Percentiles rank a stretch among this genome's conserved stretches.
Conservation (phyloP, 2,113 vertebrate genomes). For the Plectropomus leopardus region DNA sequence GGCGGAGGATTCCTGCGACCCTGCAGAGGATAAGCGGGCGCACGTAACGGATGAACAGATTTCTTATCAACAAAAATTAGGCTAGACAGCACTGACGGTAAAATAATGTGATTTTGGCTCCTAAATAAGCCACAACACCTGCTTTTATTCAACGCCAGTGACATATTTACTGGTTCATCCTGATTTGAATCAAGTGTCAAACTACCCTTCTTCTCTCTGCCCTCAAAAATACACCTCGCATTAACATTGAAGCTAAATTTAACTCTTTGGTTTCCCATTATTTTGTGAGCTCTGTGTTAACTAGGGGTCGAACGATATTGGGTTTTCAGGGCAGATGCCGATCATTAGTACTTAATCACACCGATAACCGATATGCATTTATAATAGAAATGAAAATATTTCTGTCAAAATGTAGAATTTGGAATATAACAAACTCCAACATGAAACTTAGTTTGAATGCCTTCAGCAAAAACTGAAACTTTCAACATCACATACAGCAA, state of each 20-base stretch:
- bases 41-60: not conserved
- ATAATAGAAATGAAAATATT: too few species aligned
- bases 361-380: too few species aligned
- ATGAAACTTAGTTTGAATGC: too few species aligned
- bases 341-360: too few species aligned
- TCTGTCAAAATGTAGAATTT: too few species aligned
- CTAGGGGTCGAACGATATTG: too few species aligned
- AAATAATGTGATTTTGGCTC: not conserved
- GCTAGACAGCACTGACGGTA: not conserved
- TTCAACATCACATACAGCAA: too few species aligned
- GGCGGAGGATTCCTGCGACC: not conserved
- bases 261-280: not conserved
- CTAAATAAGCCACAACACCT: not conserved
- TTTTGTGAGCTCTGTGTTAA: not conserved
- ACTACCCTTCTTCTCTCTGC: not conserved
- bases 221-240: not conserved
- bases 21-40: not conserved
- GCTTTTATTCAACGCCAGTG: not conserved
- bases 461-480: too few species aligned
- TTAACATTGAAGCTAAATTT: not conserved
- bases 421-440: too few species aligned
- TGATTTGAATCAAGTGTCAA: not conserved
- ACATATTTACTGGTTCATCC: not conserved
- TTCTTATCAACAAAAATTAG: not conserved
- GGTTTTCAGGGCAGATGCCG: too few species aligned